A percentile compares a stretch with the other conserved stretches of the same genome.
These are phyloP conservation scores for Himalopsyche anomala DNA, from an alignment of 2,888 invertebrate genomes.

Conservation along the genomic window DNA sequence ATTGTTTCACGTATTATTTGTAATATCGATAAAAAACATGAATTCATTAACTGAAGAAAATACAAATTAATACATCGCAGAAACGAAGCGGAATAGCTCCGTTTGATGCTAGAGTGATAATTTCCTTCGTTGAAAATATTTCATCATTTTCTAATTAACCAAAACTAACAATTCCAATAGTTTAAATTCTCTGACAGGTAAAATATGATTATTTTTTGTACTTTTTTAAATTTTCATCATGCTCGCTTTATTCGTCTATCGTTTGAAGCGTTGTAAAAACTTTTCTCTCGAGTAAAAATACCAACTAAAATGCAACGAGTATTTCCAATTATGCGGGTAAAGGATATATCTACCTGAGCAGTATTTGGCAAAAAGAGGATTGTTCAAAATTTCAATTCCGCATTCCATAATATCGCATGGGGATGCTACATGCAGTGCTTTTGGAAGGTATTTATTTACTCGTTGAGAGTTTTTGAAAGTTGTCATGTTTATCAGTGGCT, in stretches of 20 bases:
- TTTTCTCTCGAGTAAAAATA: background rate
- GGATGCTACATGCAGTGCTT: conserved; percentile 5
- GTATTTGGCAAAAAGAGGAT: background rate
- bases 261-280: background rate
- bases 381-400: background rate
- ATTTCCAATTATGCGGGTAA: conserved; percentile 3
- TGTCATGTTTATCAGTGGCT: background rate
- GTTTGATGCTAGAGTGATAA: too few relatives aligned
- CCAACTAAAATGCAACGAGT: background rate
- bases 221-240: background rate
- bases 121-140: too few relatives aligned
- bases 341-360: background rate
- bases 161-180: too few relatives aligned
- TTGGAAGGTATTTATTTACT: background rate
- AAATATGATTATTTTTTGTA: background rate
- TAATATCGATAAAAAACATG: too few relatives aligned
- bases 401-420: background rate
- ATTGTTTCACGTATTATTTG: too few relatives aligned
- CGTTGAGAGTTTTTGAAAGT: background rate
- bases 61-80: too few relatives aligned
- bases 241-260: background rate
- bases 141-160: too few relatives aligned
- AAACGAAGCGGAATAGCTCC: too few relatives aligned
- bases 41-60: too few relatives aligned
- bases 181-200: too few relatives aligned